Percentiles rank a stretch among this genome's conserved stretches.
These are phyloP conservation scores for Hycleus phaleratus DNA, from an alignment of 1,140 invertebrate species.

Conservation along the genomic window DNA sequence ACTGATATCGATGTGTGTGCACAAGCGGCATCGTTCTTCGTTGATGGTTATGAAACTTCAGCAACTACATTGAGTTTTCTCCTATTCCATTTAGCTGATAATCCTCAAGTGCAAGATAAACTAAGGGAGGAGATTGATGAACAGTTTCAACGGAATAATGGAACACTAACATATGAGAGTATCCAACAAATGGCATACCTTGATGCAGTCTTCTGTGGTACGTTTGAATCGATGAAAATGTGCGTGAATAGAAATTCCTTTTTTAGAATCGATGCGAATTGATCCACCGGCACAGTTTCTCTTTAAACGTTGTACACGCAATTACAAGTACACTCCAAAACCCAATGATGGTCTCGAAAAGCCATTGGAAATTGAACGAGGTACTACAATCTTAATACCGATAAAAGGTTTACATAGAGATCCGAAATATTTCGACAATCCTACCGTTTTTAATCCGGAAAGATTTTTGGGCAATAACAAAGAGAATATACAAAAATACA, in stretches of 20 bases:
- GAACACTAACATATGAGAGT: slow-evolving; percentile 40
- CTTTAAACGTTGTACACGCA: slow-evolving; percentile 28
- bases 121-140: slow-evolving; percentile 54
- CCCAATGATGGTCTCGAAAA: slow-evolving; percentile 26
- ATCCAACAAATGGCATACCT: slow-evolving; percentile 43
- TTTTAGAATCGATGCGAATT: slow-evolving; percentile 42
- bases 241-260: not conserved
- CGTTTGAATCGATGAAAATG: not conserved
- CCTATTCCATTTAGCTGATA: slow-evolving; percentile 53
- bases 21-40: slow-evolving; percentile 49
- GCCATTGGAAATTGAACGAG: slow-evolving; percentile 38
- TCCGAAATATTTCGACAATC: slow-evolving; percentile 47
- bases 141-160: slow-evolving; percentile 29
- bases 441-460: slow-evolving; percentile 53
- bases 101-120: slow-evolving; percentile 57
- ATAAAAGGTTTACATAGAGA: slow-evolving; percentile 49
- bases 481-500: slow-evolving; percentile 17
- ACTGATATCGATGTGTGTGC: slow-evolving; percentile 53
- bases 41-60: slow-evolving; percentile 53
- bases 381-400: slow-evolving; percentile 48
- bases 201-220: slow-evolving; percentile 43
- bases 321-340: slow-evolving; percentile 24
- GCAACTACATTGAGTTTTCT: slow-evolving; percentile 16
- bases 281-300: slow-evolving; percentile 39
- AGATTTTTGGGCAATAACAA: slow-evolving; percentile 48